Evolutionary conservation across 2,797 vertebrate species (phyloP), one percentile per base, ranked within the genome.

Genomic region (Acipenser transmontanus): DNA sequence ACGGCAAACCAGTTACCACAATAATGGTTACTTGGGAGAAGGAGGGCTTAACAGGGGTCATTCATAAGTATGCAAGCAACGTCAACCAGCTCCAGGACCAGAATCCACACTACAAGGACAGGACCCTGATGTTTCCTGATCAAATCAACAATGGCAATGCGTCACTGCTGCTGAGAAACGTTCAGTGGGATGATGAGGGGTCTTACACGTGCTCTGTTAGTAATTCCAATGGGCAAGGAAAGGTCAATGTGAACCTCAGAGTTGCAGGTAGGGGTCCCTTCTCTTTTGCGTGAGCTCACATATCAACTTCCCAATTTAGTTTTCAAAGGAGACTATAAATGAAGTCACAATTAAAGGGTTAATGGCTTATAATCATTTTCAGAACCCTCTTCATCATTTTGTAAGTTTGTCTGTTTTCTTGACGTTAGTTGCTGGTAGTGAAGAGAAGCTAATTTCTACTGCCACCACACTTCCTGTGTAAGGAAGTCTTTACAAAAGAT

Each of bases 1-100:
- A n/a, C n/a, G 47, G 20, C 50, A 49, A 65, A 57, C 9, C 2
- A 11, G 6, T 76, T 34, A 64, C 10, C 2, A 71, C 77, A 1
- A 77, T 91, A 13, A 74, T 72, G 0, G 86, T 95, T 69, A 87
- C 70, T 34, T 96, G 94, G 95, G 66, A 70, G 70, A 95, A 91
- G 81, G 73, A 54, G 0, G 85, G 77, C 0, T 49, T 84, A 1
- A 72, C 49, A 0, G 84, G 89, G 1, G 57, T 82, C 1, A 93
- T 96, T n/a, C 92, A 91, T 0, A 73, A 78, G 50, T 94, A 89
- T 17, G 64, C 72, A 65, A 67, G 80, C 0, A 87, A 88, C 14
- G 83, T 78, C 17, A 79, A 82, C 0, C 67, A 77, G 0, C 83
- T 93, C 6, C 57, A 59, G 1, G 62, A 80, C 12, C 94, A 96